Evolutionary conservation across 23 tunicate genomes (phyloP), one percentile per base, ranked within the genome.

Genomic region (Trididemnum clinides): DNA sequence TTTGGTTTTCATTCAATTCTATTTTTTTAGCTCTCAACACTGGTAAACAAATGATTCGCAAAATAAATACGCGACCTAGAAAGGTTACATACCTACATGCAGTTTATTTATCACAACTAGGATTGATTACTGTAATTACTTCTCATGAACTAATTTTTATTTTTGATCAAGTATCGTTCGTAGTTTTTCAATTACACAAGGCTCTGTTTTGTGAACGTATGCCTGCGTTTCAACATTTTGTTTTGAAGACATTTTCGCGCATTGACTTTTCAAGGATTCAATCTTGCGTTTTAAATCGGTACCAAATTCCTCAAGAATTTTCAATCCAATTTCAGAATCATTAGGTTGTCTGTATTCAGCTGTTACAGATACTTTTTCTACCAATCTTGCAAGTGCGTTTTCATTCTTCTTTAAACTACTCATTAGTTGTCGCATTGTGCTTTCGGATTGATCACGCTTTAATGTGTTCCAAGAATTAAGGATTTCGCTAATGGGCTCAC

Each of bases 401-500:
- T 89, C 94, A 33, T 89, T 77, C 65, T 23, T 33, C 32, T 71
- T 84, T 10, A 89, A 34, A 22, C 64, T 1, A 1, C 64, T 54
- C 34, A 89, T 23, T 26, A 89, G 84, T 27, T 84, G 50, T 28
- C 72, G 36, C 72, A 84, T 28, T 1, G 85, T 65, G 23, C 50
- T 54, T 21, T 88, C 92, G 34, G 77, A 54, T 51, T 92, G 97
- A 1, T 65, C 6, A 0, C 80, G 29, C 33, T 89, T 89, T 64
- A 94, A 33, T 0, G 19, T 27, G 1, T 25, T 33, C 98, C 98
- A 94, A 6, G 90, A 66, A 0, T 85, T 57, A 32, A 81, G 21
- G 27, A 94, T 82, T 21, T 65, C 87, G 23, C 33, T 44, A 19
- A 94, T 26, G 4, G 98, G 93, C 28, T 64, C 54, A 20, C 70